Evolutionary conservation across 2,113 vertebrate species (phyloP).

Genomic region (Cricetomys ansorgei): DNA sequence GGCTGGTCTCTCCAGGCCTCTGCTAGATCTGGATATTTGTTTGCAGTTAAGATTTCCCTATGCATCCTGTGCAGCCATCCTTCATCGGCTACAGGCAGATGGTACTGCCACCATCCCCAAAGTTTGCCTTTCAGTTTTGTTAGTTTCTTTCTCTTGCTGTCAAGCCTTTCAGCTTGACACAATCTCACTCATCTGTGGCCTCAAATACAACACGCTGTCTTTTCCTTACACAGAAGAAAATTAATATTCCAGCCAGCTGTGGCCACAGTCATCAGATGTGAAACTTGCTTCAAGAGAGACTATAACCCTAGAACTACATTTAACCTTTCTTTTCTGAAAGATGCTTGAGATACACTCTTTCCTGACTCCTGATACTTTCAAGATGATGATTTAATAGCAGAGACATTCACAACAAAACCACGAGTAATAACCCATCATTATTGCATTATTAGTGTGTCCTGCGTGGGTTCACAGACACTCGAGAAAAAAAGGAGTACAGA

Average conservation of each 20-base stretch:
- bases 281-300: background rate
- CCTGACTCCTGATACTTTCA: slow-evolving; percentile 27
- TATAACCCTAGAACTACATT: background rate
- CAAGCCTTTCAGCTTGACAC: background rate
- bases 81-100: background rate
- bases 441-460: background rate
- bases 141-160: background rate
- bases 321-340: background rate
- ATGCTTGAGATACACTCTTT: slow-evolving; percentile 21
- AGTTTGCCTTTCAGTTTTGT: background rate
- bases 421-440: background rate
- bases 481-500: background rate
- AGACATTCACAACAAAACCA: background rate
- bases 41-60: background rate
- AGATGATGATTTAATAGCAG: slow-evolving; percentile 26
- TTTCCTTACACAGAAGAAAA: background rate
- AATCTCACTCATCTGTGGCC: background rate
- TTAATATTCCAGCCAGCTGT: background rate
- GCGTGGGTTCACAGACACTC: background rate
- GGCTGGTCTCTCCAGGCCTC: background rate
- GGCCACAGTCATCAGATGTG: background rate
- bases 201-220: background rate
- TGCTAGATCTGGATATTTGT: background rate
- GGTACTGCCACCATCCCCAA: background rate
- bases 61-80: background rate